A percentile compares a stretch with the other conserved stretches of the same genome.
phyloP scores from a whole-genome alignment of 1,140 invertebrate species.

The Marisa cornuarietis region DNA sequence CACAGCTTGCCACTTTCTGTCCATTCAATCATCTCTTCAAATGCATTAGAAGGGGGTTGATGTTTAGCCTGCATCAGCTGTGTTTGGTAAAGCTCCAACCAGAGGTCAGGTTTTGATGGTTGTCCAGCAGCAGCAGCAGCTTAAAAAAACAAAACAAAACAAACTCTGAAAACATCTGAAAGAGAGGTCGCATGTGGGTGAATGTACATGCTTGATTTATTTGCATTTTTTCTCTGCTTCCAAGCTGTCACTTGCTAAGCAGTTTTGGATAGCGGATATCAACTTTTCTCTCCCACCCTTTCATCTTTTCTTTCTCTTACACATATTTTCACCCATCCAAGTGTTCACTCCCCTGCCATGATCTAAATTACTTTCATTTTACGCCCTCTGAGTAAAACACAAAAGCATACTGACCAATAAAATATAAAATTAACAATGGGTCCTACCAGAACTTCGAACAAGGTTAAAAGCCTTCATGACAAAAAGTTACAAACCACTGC shows the following conservation, averaged over 20 bases:
- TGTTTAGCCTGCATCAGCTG: background rate
- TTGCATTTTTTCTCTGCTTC: too few species aligned
- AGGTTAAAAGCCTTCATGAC: background rate
- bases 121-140: too few species aligned
- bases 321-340: background rate
- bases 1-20: constrained; percentile 94
- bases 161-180: too few species aligned
- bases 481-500: background rate
- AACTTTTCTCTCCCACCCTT: too few species aligned
- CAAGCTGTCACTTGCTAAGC: too few species aligned
- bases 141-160: too few species aligned
- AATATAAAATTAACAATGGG: background rate
- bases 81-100: constrained; percentile 21
- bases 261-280: too few species aligned
- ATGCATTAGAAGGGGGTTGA: constrained; percentile 81
- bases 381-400: background rate
- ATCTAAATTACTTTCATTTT: too few species aligned
- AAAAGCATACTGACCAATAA: background rate
- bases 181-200: too few species aligned
- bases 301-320: too few species aligned
- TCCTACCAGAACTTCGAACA: background rate
- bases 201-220: too few species aligned
- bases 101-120: constrained; percentile 13
- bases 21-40: constrained; percentile 92
- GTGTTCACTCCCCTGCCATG: too few species aligned